Conservation (phyloP, 2,888 invertebrate species). For the Rhyacophila evoluta region DNA sequence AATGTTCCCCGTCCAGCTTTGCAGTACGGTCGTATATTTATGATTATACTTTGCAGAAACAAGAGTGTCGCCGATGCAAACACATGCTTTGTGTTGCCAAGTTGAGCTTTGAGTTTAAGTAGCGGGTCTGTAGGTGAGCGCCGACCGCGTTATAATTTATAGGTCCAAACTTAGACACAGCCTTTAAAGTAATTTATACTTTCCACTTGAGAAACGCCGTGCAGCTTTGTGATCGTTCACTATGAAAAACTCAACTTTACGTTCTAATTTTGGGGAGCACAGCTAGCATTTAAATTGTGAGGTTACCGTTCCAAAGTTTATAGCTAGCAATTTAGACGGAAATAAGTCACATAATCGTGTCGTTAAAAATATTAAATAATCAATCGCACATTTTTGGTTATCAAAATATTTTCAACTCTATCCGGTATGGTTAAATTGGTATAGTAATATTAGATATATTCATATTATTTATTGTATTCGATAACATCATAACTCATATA, state of each 20-base stretch:
- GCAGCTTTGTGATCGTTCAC: conserved; percentile 22
- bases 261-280: neutral
- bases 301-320: neutral
- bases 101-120: conserved; percentile 41
- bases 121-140: conserved; percentile 14
- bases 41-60: conserved; percentile 41
- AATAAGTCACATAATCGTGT: neutral
- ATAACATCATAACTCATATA: too few species aligned
- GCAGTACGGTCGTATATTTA: conserved; percentile 35
- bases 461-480: too few species aligned
- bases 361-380: too few species aligned
- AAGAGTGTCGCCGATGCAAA: conserved; percentile 37
- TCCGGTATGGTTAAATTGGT: too few species aligned
- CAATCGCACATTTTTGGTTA: too few species aligned
- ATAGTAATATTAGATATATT: too few species aligned
- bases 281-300: neutral
- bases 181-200: conserved; percentile 24
- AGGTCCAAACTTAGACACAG: conserved; percentile 22
- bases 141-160: conserved; percentile 22
- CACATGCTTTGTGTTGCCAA: conserved; percentile 48
- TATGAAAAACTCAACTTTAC: conserved; percentile 15
- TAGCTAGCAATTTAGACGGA: neutral
- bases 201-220: conserved; percentile 19
- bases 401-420: too few species aligned
- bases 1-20: conserved; percentile 17